Conservation (phyloP, 1,140 invertebrate species). For the Triops cancriformis region DNA sequence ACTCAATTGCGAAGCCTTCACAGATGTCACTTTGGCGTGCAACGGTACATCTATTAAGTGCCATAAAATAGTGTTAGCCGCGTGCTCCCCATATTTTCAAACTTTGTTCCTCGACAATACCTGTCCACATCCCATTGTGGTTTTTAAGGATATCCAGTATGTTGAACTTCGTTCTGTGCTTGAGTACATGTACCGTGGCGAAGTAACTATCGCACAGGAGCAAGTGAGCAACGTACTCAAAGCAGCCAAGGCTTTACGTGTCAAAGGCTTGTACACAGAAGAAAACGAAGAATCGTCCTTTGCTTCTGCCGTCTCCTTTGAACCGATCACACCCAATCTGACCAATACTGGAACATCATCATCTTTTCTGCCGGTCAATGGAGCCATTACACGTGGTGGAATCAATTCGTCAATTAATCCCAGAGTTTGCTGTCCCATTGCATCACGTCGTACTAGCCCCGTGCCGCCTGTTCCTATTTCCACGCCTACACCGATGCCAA, state of each 20-base stretch:
- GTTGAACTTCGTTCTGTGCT: slow-evolving; percentile 28
- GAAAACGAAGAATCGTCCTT: slow-evolving; percentile 17
- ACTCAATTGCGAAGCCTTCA: slow-evolving; percentile 35
- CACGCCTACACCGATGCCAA: background rate
- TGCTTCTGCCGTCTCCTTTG: slow-evolving; percentile 21
- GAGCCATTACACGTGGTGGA: background rate
- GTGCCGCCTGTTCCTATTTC: background rate
- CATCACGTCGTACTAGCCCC: background rate
- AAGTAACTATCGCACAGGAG: slow-evolving; percentile 29
- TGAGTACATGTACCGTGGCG: slow-evolving; percentile 31
- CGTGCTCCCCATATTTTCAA: slow-evolving; percentile 41
- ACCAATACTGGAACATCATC: background rate
- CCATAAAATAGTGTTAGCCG: slow-evolving; percentile 41
- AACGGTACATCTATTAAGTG: slow-evolving; percentile 40
- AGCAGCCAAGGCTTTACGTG: slow-evolving; percentile 68
- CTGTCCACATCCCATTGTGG: slow-evolving; percentile 37
- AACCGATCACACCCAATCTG: slow-evolving; percentile 11
- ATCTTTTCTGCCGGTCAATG: slow-evolving; percentile 1
- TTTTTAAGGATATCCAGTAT: slow-evolving; percentile 31
- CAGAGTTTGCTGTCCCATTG: slow-evolving; percentile 4
- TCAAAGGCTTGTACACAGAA: slow-evolving; percentile 50
- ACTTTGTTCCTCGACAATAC: slow-evolving; percentile 38
- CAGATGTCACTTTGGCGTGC: slow-evolving; percentile 41
- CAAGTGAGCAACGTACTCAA: slow-evolving; percentile 28
- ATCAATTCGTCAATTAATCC: background rate